Evolutionary conservation across 2,113 vertebrate species (phyloP).

Genomic region (Ascaphus truei): DNA sequence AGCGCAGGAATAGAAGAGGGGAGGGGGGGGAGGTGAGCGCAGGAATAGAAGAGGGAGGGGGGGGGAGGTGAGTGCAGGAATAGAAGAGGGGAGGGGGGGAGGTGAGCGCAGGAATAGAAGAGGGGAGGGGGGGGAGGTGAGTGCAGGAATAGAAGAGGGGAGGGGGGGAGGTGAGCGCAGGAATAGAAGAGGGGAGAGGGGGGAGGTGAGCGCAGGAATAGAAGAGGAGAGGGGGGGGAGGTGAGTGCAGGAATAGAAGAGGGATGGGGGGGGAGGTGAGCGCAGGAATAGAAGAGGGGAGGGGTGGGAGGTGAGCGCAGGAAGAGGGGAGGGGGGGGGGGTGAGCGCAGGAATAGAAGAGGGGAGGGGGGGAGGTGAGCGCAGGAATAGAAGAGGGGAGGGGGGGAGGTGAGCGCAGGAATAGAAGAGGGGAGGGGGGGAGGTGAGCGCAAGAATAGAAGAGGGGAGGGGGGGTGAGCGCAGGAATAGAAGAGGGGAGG

Average conservation of each 20-base stretch:
- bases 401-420: no score
- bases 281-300: slow-evolving; percentile 90
- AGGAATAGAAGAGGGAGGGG: background rate
- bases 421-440: slow-evolving; percentile 87
- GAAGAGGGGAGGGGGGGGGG: background rate
- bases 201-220: no score
- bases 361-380: slow-evolving; percentile 88
- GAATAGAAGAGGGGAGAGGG: background rate
- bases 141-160: slow-evolving; percentile 85
- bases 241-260: slow-evolving; percentile 51
- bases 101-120: slow-evolving; percentile 57
- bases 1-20: slow-evolving; percentile 80
- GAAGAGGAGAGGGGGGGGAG: slow-evolving; percentile 87
- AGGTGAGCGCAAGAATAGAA: slow-evolving; percentile 62
- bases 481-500: slow-evolving; percentile 83
- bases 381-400: background rate
- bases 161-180: slow-evolving; percentile 83
- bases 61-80: no score
- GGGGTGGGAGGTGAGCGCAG: slow-evolving; percentile 81
- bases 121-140: background rate
- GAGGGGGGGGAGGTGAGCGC: slow-evolving; percentile 87
- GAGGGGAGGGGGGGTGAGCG: background rate
- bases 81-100: slow-evolving; percentile 87
- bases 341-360: slow-evolving; percentile 71
- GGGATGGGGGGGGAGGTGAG: background rate